These are phyloP conservation scores for Synanceia verrucosa DNA, from an alignment of 2,797 vertebrate genomes.

Conservation along the genomic window DNA sequence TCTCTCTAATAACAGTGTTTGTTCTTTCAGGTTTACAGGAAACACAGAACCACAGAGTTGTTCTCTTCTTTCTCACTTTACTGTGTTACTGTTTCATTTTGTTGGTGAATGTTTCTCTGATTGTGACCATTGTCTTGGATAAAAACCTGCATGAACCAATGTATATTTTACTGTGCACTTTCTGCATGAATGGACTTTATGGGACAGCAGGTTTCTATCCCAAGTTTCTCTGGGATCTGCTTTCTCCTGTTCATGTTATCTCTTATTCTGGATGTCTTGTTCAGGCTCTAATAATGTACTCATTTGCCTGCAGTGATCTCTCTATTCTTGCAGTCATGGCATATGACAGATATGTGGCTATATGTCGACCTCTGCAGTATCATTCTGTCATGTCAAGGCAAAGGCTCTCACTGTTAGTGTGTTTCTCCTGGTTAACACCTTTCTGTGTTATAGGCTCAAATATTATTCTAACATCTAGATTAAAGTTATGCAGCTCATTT, in stretches of 20 bases:
- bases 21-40: constrained; percentile 62
- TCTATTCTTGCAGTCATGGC: constrained; percentile 58
- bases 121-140: constrained; percentile 28
- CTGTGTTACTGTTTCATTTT: constrained; percentile 43
- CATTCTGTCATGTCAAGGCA: constrained; percentile 41
- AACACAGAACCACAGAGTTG: constrained; percentile 24
- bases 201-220: constrained; percentile 57
- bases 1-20: constrained; percentile 36
- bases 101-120: constrained; percentile 26
- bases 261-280: constrained; percentile 53
- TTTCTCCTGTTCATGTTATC: constrained; percentile 31
- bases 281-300: constrained; percentile 53
- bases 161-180: constrained; percentile 54
- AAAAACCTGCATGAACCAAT: constrained; percentile 55
- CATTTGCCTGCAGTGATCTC: constrained; percentile 35
- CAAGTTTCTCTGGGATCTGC: constrained; percentile 54
- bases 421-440: constrained; percentile 44
- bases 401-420: constrained; percentile 19
- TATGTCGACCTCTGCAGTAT: constrained; percentile 56
- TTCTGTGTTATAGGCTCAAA: constrained; percentile 38
- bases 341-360: constrained; percentile 62
- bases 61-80: constrained; percentile 23
- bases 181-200: constrained; percentile 48
- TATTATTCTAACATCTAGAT: constrained; percentile 5
- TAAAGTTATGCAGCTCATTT: constrained; percentile 28